These are phyloP conservation scores for Epizoanthus stellaris DNA, from an alignment of 92 coral and sea anemone genomes.

Conservation along the genomic window DNA sequence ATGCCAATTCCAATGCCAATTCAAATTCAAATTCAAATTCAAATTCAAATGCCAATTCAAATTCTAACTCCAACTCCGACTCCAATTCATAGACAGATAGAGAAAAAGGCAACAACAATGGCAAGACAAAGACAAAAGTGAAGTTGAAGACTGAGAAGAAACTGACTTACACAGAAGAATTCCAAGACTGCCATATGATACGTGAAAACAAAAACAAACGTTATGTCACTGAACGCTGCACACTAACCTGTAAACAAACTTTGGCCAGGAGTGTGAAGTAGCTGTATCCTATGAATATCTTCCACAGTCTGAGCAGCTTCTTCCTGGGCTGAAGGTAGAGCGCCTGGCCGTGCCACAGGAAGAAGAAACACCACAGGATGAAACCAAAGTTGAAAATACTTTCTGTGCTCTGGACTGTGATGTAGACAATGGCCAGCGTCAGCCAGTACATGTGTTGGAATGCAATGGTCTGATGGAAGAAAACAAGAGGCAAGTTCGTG, in stretches of 20 bases:
- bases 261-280: conserved; percentile 89
- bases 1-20: too few species aligned
- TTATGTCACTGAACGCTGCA: neutral
- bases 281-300: conserved; percentile 93
- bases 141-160: too few species aligned
- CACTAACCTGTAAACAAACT: conserved; percentile 95
- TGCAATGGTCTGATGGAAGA: conserved; percentile 67
- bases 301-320: conserved; percentile 88
- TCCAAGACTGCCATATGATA: too few species aligned
- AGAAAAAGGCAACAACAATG: too few species aligned
- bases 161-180: too few species aligned
- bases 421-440: conserved; percentile 94
- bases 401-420: conserved; percentile 97
- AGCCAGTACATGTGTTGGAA: conserved; percentile 99
- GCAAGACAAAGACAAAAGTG: too few species aligned
- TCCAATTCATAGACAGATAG: too few species aligned
- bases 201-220: too few species aligned
- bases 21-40: too few species aligned
- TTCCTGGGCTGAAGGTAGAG: conserved; percentile 88
- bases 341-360: conserved; percentile 99
- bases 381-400: conserved; percentile 99
- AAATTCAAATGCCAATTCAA: too few species aligned
- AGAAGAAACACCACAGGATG: conserved; percentile 95
- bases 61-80: too few species aligned
- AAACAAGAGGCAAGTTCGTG: neutral